A percentile compares a stretch with the other conserved stretches of the same genome.
Evolutionary conservation across 1,140 invertebrate genomes (phyloP).

Genomic region (Drosophila suzukii): DNA sequence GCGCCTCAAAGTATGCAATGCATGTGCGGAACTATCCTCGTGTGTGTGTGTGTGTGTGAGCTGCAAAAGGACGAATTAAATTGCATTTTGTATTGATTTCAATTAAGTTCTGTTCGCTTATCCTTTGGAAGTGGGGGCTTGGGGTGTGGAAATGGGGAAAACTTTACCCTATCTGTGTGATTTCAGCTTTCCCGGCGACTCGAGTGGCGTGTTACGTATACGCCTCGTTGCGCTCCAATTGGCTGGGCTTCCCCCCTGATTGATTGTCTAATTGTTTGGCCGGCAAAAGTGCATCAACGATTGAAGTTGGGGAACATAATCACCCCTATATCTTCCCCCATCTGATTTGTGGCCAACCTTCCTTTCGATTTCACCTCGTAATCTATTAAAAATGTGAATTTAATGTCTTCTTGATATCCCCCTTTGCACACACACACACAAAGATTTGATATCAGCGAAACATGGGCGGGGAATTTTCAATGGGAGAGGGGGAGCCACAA

Average conservation of each 20-base stretch:
- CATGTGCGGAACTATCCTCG: slow-evolving; percentile 1
- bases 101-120: slow-evolving; percentile 44
- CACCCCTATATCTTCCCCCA: not conserved
- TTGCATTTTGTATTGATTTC: slow-evolving; percentile 69
- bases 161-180: not conserved
- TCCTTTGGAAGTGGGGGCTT: not conserved
- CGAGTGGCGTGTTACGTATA: slow-evolving; percentile 36
- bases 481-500: slow-evolving; percentile 4
- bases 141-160: not conserved
- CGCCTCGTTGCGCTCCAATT: slow-evolving; percentile 47
- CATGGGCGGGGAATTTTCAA: slow-evolving; percentile 23
- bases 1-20: slow-evolving; percentile 22
- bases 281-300: slow-evolving; percentile 8
- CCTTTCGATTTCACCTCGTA: slow-evolving; percentile 8
- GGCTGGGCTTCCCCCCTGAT: slow-evolving; percentile 26
- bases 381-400: slow-evolving; percentile 73
- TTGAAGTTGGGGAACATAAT: not conserved
- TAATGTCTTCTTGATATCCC: slow-evolving; percentile 69
- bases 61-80: slow-evolving; percentile 37
- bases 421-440: not conserved
- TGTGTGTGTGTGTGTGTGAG: not conserved
- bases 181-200: not conserved
- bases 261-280: slow-evolving; percentile 56
- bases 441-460: slow-evolving; percentile 10
- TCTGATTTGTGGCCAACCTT: not conserved